Evolutionary conservation across 2,888 invertebrate genomes (phyloP).

Genomic region (Dasypolia templi): DNA sequence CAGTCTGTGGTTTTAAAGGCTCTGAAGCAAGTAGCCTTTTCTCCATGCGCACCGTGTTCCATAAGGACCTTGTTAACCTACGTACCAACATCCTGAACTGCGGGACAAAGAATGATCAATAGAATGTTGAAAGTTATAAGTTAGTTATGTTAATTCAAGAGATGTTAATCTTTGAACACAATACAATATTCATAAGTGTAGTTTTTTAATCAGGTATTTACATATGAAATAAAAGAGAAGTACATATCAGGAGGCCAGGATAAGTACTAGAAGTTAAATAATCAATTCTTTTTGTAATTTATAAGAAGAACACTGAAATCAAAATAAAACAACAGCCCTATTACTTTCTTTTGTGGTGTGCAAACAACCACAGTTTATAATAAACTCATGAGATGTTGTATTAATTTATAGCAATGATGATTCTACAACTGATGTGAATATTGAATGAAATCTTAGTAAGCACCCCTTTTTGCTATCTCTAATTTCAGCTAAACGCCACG

Average conservation of each 20-base stretch:
- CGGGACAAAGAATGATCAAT: constrained; percentile 53
- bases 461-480: neutral
- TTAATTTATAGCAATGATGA: neutral
- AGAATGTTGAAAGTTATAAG: constrained; percentile 21
- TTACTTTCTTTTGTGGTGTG: neutral
- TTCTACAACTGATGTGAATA: neutral
- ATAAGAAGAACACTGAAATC: neutral
- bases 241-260: neutral
- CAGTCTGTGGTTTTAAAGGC: constrained; percentile 78
- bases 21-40: constrained; percentile 83
- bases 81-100: constrained; percentile 83
- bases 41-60: constrained; percentile 79
- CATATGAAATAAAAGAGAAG: constrained; percentile 12
- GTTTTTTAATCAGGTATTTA: constrained; percentile 25
- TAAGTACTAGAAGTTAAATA: constrained; percentile 5
- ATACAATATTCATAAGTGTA: constrained; percentile 9
- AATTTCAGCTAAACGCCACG: no score
- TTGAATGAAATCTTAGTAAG: neutral
- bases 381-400: neutral
- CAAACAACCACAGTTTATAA: neutral
- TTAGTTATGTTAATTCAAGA: constrained; percentile 57
- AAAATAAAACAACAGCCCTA: neutral
- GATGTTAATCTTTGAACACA: constrained; percentile 51
- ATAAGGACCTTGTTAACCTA: constrained; percentile 79
- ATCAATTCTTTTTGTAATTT: neutral